Evolutionary conservation across 2,888 invertebrate species (phyloP), one percentile per base, ranked within the genome.

Genomic region (Phengaris arion): DNA sequence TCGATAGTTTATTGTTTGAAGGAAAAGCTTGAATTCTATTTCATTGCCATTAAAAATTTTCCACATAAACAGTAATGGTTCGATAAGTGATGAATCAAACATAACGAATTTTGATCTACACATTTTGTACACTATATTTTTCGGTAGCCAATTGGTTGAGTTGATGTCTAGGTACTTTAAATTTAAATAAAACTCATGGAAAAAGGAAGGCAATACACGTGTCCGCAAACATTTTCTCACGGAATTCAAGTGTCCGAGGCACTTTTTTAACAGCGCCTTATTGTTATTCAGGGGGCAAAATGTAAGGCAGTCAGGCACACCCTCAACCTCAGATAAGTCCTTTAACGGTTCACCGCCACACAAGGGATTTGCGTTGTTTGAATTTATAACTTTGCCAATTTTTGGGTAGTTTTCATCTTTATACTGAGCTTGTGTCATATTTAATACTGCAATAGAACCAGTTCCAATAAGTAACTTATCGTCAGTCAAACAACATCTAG

Each of bases 1-100:
- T 80, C 87, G 90, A 74, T 89, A 90, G 81, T 94, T 92, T 15
- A 95, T 83, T 6, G 94, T 82, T 74, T 89, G 87, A 6, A 94
- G 86, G 81, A 95, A 95, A 51, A 84, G 91, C 82, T 88, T 87
- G 75, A 94, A 95, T 80, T 94, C 83, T 74, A 95, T 91, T 75
- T 84, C 84, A 13, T 86, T 83, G 8, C 93, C 91, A 74, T 91
- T 85, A 76, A 94, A 92, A 13, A 94, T 93, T 35, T 89, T 82
- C 86, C 94, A 89, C 80, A 93, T 84, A 10, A 83, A 83, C 52
- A 94, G 82, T 12, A 95, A 82, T 0, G 92, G 91, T 81, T 94
- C 94, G n/a, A 95, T 87, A 35, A 93, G 83, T 46, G 81, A 77
- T n/a, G 90, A 87, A 77, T 94, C 89, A 81, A 94, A 93, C 78